Conservation (phyloP, 2,888 invertebrate genomes). For the Steromphala cineraria region DNA sequence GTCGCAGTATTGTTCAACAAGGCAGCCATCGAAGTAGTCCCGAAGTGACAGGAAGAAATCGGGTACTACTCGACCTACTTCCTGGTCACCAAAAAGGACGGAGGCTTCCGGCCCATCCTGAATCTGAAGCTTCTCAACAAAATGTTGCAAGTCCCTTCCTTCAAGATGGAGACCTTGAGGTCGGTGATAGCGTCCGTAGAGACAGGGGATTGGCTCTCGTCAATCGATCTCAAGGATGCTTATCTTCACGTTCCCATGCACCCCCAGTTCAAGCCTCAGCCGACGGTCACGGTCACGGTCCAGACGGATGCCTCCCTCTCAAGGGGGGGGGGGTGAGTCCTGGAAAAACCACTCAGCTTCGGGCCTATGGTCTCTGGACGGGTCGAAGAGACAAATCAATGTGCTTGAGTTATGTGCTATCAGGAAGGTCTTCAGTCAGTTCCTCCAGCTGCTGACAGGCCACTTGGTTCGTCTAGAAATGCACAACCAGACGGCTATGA, state of each 20-base stretch:
- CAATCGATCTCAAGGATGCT: neutral
- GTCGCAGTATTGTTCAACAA: neutral
- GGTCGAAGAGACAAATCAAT: too few relatives aligned
- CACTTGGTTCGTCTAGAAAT: too few relatives aligned
- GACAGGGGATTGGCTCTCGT: neutral
- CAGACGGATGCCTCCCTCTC: too few relatives aligned
- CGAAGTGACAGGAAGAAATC: neutral
- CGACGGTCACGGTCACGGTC: too few relatives aligned
- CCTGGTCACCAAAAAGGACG: neutral
- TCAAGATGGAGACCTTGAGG: neutral
- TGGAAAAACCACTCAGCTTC: too few relatives aligned
- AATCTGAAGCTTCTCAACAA: neutral
- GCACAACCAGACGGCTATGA: too few relatives aligned
- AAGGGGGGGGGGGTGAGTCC: too few relatives aligned
- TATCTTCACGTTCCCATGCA: neutral
- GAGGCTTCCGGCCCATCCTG: neutral
- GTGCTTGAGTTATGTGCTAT: too few relatives aligned
- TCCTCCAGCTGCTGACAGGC: too few relatives aligned
- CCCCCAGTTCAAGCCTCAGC: too few relatives aligned
- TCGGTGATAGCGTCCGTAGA: neutral
- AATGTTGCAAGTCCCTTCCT: neutral
- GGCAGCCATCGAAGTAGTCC: neutral
- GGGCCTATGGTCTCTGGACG: too few relatives aligned
- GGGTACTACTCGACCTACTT: neutral
- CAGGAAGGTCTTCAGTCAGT: too few relatives aligned